phyloP scores from a whole-genome alignment of 2,113 vertebrate species.

The Probosciger aterrimus region DNA sequence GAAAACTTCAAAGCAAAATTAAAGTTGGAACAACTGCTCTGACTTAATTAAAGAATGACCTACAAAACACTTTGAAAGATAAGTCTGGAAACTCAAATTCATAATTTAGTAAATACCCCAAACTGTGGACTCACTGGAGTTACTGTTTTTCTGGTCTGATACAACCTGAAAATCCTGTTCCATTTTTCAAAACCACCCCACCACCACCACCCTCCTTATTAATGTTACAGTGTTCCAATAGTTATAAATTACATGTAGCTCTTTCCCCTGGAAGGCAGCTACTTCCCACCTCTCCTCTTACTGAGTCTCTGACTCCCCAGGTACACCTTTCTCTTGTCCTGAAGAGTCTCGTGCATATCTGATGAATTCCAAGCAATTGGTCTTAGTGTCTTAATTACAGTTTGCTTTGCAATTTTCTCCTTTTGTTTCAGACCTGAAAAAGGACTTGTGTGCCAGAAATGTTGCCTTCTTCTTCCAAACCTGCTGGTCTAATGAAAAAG shows the following conservation, averaged over 20 bases:
- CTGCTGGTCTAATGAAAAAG: neutral
- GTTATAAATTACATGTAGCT: neutral
- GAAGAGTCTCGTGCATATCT: neutral
- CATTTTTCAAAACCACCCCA: neutral
- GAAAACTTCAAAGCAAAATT: constrained; percentile 60
- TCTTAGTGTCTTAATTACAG: neutral
- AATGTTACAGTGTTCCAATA: neutral
- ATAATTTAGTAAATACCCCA: neutral
- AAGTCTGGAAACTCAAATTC: neutral
- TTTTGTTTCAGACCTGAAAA: neutral
- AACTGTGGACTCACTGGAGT: neutral
- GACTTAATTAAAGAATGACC: constrained; percentile 59
- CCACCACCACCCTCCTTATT: neutral
- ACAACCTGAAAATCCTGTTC: neutral
- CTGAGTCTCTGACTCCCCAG: neutral
- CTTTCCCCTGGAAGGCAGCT: neutral
- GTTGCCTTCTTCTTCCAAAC: neutral
- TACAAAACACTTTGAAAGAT: constrained; percentile 21
- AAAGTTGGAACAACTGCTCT: constrained; percentile 33
- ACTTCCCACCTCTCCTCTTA: neutral
- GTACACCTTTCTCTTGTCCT: neutral
- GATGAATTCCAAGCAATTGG: neutral
- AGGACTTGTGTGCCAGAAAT: neutral
- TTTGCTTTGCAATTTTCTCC: neutral
- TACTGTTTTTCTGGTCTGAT: neutral